phyloP scores from a whole-genome alignment of 2,797 vertebrate species.

The Mallotus villosus region DNA sequence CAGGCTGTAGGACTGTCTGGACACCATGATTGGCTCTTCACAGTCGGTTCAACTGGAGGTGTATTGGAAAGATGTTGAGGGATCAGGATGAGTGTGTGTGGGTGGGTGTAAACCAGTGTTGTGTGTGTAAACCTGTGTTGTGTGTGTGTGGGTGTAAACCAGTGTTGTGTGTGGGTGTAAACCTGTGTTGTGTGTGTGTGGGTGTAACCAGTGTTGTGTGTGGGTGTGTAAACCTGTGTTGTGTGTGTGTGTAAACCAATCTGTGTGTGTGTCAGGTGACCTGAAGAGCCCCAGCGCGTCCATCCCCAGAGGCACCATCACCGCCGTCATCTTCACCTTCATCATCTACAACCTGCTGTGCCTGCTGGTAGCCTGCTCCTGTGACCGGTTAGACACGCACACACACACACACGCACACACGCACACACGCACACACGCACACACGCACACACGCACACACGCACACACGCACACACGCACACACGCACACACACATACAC shows the following conservation, averaged over 20 bases:
- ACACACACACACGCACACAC: constrained; percentile 17
- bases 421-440: constrained; percentile 15
- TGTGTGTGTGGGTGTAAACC: constrained; percentile 13
- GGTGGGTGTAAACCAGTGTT: not conserved
- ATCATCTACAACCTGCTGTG: constrained; percentile 85
- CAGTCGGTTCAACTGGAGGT: too few relatives aligned
- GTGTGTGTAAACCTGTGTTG: constrained; percentile 15
- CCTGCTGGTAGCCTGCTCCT: constrained; percentile 86
- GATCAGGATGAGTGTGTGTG: not conserved
- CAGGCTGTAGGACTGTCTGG: too few relatives aligned
- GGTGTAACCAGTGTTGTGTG: not conserved
- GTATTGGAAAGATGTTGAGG: not conserved
- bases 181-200: constrained; percentile 23
- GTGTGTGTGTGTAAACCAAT: too few relatives aligned
- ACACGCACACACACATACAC: too few relatives aligned
- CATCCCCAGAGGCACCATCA: constrained; percentile 90
- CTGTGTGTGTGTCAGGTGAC: constrained; percentile 76
- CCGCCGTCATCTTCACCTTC: constrained; percentile 90
- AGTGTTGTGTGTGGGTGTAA: constrained; percentile 1
- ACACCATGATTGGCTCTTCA: too few relatives aligned
- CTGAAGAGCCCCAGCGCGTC: constrained; percentile 87
- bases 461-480: too few relatives aligned
- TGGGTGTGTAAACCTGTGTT: constrained; percentile 21
- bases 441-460: too few relatives aligned
- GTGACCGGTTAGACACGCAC: constrained; percentile 76